A percentile compares a stretch with the other conserved stretches of the same genome.
phyloP scores from a whole-genome alignment of 2,888 invertebrate genomes.

The Nasonia oneida region DNA sequence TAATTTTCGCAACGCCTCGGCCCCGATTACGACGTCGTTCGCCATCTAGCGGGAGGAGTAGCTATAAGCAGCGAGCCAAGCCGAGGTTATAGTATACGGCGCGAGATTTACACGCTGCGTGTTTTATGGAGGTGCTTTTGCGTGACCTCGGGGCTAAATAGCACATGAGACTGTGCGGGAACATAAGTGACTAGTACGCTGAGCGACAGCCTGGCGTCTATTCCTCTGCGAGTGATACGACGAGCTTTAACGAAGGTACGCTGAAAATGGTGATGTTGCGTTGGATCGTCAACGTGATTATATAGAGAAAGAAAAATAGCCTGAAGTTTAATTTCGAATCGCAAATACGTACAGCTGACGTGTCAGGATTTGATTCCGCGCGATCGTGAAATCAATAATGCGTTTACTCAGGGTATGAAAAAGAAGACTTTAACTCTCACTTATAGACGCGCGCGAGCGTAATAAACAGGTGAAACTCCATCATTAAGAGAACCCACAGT shows the following conservation, averaged over 20 bases:
- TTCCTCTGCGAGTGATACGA: neutral
- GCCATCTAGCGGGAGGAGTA: constrained; percentile 43
- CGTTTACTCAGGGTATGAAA: constrained; percentile 15
- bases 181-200: neutral
- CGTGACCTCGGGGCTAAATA: constrained; percentile 71
- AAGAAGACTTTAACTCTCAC: constrained; percentile 42
- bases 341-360: neutral
- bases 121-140: constrained; percentile 70
- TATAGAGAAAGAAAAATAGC: neutral
- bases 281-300: neutral
- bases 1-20: constrained; percentile 24
- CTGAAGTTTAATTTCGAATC: neutral
- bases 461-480: constrained; percentile 33
- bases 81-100: neutral
- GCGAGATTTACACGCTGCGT: constrained; percentile 67
- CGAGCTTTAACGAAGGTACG: neutral
- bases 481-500: constrained; percentile 38
- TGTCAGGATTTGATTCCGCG: constrained; percentile 35
- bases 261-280: neutral
- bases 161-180: constrained; percentile 55
- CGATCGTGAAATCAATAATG: constrained; percentile 31
- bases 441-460: constrained; percentile 25
- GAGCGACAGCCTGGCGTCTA: neutral
- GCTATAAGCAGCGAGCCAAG: neutral
- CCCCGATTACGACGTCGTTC: neutral